phyloP scores from a whole-genome alignment of 2,113 vertebrate genomes.

The Gasterosteus nipponicus region DNA sequence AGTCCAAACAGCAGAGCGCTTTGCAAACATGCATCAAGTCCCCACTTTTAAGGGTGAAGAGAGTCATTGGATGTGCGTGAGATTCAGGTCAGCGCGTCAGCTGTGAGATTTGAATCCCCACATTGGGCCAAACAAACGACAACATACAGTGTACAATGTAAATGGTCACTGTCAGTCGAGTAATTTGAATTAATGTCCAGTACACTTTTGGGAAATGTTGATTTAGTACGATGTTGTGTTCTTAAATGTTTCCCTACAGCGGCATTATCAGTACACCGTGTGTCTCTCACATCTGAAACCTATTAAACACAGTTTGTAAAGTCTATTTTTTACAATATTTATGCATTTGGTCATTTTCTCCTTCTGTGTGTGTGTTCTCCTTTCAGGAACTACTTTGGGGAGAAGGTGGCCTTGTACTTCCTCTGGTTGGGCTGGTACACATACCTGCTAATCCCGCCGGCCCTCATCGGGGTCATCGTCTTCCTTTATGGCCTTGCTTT shows the following conservation, averaged over 20 bases:
- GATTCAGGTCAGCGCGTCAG: neutral
- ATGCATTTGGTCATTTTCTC: neutral
- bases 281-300: neutral
- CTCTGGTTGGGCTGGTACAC: conserved; percentile 97
- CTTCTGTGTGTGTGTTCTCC: conserved; percentile 32
- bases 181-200: neutral
- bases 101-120: neutral
- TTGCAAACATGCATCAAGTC: conserved; percentile 1
- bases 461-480: conserved; percentile 77
- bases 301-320: neutral
- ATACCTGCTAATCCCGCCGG: conserved; percentile 84
- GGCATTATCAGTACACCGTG: neutral
- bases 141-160: neutral
- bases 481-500: conserved; percentile 85
- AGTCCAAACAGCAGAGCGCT: neutral
- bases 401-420: conserved; percentile 94
- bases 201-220: neutral
- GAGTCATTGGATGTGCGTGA: neutral
- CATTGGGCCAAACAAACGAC: neutral
- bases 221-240: neutral
- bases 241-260: neutral
- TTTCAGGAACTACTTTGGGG: conserved; percentile 90
- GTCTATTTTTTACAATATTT: neutral
- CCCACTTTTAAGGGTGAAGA: neutral
- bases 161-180: neutral